These are phyloP conservation scores for Ormyrus nitidulus DNA, from an alignment of 2,888 invertebrate species.

Conservation along the genomic window DNA sequence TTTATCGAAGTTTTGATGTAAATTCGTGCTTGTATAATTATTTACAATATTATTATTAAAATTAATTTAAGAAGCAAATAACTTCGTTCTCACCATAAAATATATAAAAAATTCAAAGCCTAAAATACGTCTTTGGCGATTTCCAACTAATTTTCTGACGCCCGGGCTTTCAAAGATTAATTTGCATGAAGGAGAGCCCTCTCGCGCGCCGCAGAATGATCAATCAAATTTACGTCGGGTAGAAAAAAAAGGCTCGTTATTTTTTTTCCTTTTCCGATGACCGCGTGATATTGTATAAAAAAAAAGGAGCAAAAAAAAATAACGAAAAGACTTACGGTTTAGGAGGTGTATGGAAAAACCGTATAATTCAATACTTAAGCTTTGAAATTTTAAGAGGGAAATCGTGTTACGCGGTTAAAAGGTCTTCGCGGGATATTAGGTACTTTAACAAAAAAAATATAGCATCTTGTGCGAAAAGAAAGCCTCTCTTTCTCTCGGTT, in stretches of 20 bases:
- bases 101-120: no score
- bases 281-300: neutral
- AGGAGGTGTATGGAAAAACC: constrained; percentile 7
- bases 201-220: constrained; percentile 5
- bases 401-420: neutral
- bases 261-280: neutral
- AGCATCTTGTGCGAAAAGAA: neutral
- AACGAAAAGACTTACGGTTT: neutral
- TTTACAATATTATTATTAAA: no score
- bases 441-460: neutral
- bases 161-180: constrained; percentile 3
- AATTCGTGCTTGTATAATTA: no score
- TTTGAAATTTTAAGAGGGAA: constrained; percentile 13
- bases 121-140: no score
- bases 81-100: no score
- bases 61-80: no score
- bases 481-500: neutral
- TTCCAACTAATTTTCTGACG: no score
- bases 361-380: neutral
- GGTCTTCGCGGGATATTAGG: neutral
- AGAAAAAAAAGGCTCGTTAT: constrained; percentile 14
- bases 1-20: no score
- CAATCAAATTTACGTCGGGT: constrained; percentile 34
- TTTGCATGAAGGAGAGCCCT: constrained; percentile 27
- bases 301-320: neutral